Conservation (phyloP, 1,140 invertebrate species). For the Papilio machaon region DNA sequence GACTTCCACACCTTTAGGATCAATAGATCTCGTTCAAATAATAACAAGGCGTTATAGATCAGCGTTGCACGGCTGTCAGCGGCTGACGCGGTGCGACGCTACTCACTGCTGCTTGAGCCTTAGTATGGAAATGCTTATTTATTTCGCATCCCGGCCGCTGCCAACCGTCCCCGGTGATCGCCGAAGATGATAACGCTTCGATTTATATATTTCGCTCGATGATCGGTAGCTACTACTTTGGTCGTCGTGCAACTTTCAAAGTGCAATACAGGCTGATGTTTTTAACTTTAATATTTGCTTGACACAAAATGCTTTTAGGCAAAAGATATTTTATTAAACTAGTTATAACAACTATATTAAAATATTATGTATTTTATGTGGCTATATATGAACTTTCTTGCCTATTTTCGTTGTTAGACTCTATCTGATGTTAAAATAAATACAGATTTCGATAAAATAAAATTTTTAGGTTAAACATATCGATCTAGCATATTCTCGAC, state of each 20-base stretch:
- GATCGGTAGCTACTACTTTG: conserved; percentile 69
- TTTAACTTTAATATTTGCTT: background rate
- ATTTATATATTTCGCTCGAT: conserved; percentile 79
- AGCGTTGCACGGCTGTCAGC: conserved; percentile 61
- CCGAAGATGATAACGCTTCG: conserved; percentile 75
- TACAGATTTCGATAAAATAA: too few relatives aligned
- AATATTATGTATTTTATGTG: background rate
- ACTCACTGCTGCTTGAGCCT: conserved; percentile 58
- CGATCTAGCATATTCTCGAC: too few relatives aligned
- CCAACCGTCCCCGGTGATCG: conserved; percentile 67
- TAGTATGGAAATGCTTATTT: conserved; percentile 79
- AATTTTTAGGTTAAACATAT: too few relatives aligned
- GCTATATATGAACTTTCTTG: too few relatives aligned
- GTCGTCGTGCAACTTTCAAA: conserved; percentile 66
- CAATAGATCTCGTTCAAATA: conserved; percentile 81
- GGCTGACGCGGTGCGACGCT: conserved; percentile 55
- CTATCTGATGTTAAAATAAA: too few relatives aligned
- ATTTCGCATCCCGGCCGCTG: conserved; percentile 66
- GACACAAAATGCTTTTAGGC: background rate
- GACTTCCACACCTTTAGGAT: conserved; percentile 76
- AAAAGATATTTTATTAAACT: background rate
- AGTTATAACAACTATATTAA: background rate
- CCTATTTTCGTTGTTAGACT: too few relatives aligned
- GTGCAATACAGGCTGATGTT: conserved; percentile 55
- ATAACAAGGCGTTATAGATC: conserved; percentile 81